Evolutionary conservation across 2,797 vertebrate genomes (phyloP).

Genomic region (Margarornis squamiger): DNA sequence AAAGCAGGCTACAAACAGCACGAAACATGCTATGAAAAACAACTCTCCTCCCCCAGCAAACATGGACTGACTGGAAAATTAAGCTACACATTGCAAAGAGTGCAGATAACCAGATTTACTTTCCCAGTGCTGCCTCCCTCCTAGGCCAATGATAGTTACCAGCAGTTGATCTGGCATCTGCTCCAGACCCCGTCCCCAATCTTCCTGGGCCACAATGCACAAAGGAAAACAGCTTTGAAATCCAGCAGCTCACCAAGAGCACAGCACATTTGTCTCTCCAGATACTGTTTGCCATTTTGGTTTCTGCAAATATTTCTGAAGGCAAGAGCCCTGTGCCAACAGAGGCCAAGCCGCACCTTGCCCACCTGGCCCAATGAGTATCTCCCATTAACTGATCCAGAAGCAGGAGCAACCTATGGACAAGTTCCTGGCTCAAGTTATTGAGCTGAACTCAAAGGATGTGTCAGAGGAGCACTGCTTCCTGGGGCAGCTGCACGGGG

Average conservation of each 20-base stretch:
- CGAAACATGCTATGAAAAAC: not conserved
- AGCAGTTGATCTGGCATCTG: slow-evolving; percentile 1
- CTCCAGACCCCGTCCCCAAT: not conserved
- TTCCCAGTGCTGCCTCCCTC: not conserved
- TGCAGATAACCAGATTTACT: not conserved
- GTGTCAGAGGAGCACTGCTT: not conserved
- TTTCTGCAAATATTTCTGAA: not conserved
- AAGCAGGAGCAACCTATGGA: not conserved
- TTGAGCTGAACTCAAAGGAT: not conserved
- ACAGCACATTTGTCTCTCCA: not conserved
- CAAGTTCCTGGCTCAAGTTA: not conserved
- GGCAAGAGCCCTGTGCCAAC: not conserved
- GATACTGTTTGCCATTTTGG: not conserved
- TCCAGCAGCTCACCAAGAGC: not conserved
- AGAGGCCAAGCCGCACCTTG: not conserved
- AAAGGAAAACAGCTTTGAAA: slow-evolving; percentile 15
- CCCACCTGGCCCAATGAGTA: not conserved
- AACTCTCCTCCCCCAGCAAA: not conserved
- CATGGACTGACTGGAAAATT: rapidly evolving
- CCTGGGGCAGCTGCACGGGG: not conserved
- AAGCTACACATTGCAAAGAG: not conserved
- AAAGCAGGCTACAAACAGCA: not conserved
- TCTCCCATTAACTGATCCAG: not conserved
- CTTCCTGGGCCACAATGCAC: not conserved
- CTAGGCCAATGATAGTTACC: not conserved